phyloP scores from a whole-genome alignment of 2,888 invertebrate genomes.

The Sipha maydis region DNA sequence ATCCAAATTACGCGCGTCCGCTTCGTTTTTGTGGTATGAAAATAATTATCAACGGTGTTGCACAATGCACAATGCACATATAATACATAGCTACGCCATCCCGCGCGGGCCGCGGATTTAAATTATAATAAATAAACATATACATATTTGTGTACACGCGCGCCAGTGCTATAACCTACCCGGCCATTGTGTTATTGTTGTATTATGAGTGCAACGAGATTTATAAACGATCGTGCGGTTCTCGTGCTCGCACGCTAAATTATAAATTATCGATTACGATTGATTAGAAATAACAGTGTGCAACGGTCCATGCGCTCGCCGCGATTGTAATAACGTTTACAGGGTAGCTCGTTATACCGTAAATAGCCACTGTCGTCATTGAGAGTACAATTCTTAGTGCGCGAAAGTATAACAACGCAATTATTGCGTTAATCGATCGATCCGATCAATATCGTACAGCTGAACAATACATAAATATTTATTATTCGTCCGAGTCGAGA shows the following conservation, averaged over 20 bases:
- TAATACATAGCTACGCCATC: too few relatives aligned
- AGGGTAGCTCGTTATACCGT: background rate
- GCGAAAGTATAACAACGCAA: too few relatives aligned
- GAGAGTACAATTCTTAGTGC: too few relatives aligned
- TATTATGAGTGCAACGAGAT: background rate
- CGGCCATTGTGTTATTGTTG: background rate
- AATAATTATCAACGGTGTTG: conserved; percentile 9
- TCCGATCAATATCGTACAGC: too few relatives aligned
- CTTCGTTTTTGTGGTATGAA: background rate
- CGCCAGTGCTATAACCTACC: background rate
- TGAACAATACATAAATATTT: too few relatives aligned
- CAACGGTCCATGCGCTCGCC: background rate
- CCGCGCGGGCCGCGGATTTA: too few relatives aligned
- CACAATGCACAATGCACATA: background rate
- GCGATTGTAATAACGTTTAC: background rate
- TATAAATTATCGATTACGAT: background rate
- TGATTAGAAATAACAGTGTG: background rate
- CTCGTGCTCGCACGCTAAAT: background rate
- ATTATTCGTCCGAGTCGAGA: too few relatives aligned
- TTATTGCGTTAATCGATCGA: too few relatives aligned
- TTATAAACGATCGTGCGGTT: background rate
- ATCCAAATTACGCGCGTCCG: conserved; percentile 38
- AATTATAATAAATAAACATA: too few relatives aligned
- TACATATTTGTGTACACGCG: background rate
- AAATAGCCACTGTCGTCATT: too few relatives aligned